Evolutionary conservation across 2,113 vertebrate genomes (phyloP), one percentile per base, ranked within the genome.

Genomic region (Thryonomys swinderianus): DNA sequence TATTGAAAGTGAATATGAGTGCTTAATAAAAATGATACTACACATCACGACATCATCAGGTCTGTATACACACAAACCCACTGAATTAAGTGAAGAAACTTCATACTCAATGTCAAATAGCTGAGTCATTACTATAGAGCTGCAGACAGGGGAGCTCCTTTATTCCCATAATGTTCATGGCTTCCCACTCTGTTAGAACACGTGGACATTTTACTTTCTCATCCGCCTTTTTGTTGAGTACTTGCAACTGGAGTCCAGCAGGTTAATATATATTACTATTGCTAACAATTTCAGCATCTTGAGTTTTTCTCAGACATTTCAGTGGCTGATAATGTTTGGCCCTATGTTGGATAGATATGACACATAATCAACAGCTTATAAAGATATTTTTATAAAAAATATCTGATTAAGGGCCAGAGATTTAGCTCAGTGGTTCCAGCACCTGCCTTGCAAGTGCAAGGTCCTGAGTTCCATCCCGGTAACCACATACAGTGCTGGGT

Each of bases 321-420:
- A 80, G 2, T 59, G 66, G 55, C 73, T 89, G 37, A 20, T 83
- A 8, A 45, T 62, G 55, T 85, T 95, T 83, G 62, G 66, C 13
- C 51, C 3, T 53, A n/a, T 42, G 66, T 61, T 95, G 17, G 40
- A 17, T 83, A 67, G 30, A 94, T 93, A 88, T 73, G 27, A 55
- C 55, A 69, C 48, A 82, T 74, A 90, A 85, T 69, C 71, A 90
- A 76, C 34, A 85, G 45, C 34, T 69, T 83, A 80, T 85, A 21
- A 71, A 69, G 66, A 88, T 45, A 42, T 17, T 40, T 92, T 88
- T 78, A 81, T 78, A 16, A 90, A 82, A 84, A n/a, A n/a, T n/a
- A n/a, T n/a, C n/a, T n/a, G n/a, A n/a, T n/a, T n/a, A n/a, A n/a
- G n/a, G n/a, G n/a, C n/a, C n/a, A n/a, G n/a, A n/a, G n/a, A n/a